These are phyloP conservation scores for Diachrysia chrysitis DNA, from an alignment of 2,888 invertebrate species.

Conservation along the genomic window DNA sequence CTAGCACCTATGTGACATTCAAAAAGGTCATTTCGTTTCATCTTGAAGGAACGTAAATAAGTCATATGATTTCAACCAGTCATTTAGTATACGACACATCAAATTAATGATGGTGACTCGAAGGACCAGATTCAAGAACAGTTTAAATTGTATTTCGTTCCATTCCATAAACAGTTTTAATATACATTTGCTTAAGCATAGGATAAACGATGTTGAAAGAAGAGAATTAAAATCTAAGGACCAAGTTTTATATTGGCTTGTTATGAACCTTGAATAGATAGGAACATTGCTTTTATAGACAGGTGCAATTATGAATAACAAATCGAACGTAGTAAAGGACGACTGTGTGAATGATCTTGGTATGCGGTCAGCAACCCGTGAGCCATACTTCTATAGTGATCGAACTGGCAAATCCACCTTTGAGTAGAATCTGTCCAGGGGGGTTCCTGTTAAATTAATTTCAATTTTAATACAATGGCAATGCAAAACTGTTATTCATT, in stretches of 20 bases:
- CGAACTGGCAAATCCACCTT: conserved; percentile 2
- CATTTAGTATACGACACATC: background rate
- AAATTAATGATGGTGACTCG: background rate
- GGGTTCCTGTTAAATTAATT: too few relatives aligned
- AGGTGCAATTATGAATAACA: background rate
- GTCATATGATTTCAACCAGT: too few relatives aligned
- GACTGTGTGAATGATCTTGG: conserved; percentile 4
- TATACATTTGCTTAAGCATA: too few relatives aligned
- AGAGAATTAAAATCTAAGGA: background rate
- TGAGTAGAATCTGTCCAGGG: background rate
- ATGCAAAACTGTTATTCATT: too few relatives aligned
- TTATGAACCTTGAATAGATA: background rate
- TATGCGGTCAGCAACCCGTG: background rate
- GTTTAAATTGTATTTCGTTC: background rate
- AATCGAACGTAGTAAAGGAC: background rate
- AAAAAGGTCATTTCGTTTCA: background rate
- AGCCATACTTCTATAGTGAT: background rate
- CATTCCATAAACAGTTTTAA: too few relatives aligned
- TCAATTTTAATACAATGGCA: too few relatives aligned
- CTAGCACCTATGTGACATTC: background rate
- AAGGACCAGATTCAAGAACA: too few relatives aligned
- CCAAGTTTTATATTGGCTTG: background rate
- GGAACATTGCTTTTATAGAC: background rate
- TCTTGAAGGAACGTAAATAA: background rate
- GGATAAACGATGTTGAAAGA: too few relatives aligned